Conservation (phyloP, 2,113 vertebrate species). For the Syngnathus scovelli region DNA sequence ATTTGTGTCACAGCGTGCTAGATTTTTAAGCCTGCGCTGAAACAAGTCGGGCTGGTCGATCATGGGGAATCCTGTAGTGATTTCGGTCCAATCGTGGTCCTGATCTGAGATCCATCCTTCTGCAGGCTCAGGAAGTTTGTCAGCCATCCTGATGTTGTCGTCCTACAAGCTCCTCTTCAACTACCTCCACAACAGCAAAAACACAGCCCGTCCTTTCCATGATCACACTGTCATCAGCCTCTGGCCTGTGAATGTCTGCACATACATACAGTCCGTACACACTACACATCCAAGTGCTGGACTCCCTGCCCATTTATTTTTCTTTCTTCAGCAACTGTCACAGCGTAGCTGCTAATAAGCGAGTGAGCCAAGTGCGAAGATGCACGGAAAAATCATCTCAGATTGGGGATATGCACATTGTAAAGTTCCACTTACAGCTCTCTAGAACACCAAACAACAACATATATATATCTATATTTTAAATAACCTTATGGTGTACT, state of each 20-base stretch:
- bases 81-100: background rate
- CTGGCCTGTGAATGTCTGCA: slow-evolving; percentile 62
- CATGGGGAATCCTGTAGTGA: background rate
- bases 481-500: slow-evolving; percentile 1
- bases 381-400: background rate
- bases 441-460: background rate
- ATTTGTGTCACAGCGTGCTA: background rate
- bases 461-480: background rate
- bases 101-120: slow-evolving; percentile 4
- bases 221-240: slow-evolving; percentile 53
- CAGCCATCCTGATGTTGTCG: slow-evolving; percentile 26
- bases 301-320: slow-evolving; percentile 21
- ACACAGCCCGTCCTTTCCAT: slow-evolving; percentile 40
- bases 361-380: background rate
- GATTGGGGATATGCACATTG: slow-evolving; percentile 6
- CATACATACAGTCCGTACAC: slow-evolving; percentile 27
- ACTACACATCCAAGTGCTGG: slow-evolving; percentile 40
- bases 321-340: slow-evolving; percentile 2
- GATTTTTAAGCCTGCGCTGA: slow-evolving; percentile 5
- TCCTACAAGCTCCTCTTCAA: slow-evolving; percentile 65
- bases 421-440: slow-evolving; percentile 1
- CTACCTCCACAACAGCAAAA: slow-evolving; percentile 90
- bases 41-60: background rate
- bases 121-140: slow-evolving; percentile 29
- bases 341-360: slow-evolving; percentile 6